phyloP scores from a whole-genome alignment of 2,888 invertebrate genomes.

The Drosophila multiciliata region DNA sequence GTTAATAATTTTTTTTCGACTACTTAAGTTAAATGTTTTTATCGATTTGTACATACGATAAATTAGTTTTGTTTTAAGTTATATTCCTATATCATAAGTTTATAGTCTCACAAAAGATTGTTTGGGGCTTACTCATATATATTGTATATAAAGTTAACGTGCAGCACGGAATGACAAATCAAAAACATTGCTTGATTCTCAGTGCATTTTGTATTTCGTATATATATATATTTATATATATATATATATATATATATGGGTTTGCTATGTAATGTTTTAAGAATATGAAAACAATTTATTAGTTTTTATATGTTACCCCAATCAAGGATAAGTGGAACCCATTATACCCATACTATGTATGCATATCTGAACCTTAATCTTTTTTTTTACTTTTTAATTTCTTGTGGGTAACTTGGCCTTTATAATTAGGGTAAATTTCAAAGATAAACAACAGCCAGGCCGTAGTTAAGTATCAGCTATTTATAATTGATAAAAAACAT shows the following conservation, averaged over 20 bases:
- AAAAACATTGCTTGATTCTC: constrained; percentile 35
- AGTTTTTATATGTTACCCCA: constrained; percentile 25
- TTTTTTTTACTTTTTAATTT: not conserved
- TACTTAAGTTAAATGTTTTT: constrained; percentile 69
- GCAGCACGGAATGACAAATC: constrained; percentile 56
- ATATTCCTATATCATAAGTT: constrained; percentile 64
- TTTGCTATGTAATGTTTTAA: constrained; percentile 16
- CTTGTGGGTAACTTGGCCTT: constrained; percentile 42
- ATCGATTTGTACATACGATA: constrained; percentile 74
- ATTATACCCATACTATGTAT: constrained; percentile 66
- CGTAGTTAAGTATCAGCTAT: constrained; percentile 59
- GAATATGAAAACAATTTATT: constrained; percentile 43
- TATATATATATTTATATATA: constrained; percentile 2
- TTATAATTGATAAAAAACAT: constrained; percentile 60
- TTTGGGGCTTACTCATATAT: constrained; percentile 57
- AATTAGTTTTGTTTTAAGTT: constrained; percentile 56
- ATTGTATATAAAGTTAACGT: constrained; percentile 45
- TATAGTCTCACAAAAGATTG: constrained; percentile 79
- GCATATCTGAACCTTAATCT: constrained; percentile 39
- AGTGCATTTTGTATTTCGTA: constrained; percentile 39
- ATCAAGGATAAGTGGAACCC: constrained; percentile 29
- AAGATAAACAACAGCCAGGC: constrained; percentile 70
- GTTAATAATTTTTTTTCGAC: constrained; percentile 47
- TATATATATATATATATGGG: constrained; percentile 13
- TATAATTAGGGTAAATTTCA: constrained; percentile 26